phyloP scores from a whole-genome alignment of 2,888 invertebrate genomes.

The Ypsolopha sequella region DNA sequence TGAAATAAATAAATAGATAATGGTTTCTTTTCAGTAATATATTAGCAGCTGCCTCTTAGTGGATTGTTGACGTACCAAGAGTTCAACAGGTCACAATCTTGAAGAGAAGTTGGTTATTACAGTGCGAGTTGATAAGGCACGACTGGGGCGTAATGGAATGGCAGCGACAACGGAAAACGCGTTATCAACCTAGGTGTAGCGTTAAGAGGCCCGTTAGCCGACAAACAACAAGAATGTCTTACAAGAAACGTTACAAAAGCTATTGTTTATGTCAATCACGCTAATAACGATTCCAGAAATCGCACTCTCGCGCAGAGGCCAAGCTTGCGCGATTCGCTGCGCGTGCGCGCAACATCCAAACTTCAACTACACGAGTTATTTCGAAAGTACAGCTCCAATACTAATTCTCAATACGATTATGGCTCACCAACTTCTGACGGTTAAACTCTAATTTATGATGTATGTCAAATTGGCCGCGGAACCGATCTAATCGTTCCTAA shows the following conservation, averaged over 20 bases:
- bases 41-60: no score
- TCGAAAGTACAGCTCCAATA: conserved; percentile 22
- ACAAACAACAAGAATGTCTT: conserved; percentile 42
- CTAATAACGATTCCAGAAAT: conserved; percentile 68
- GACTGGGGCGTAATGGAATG: conserved; percentile 13
- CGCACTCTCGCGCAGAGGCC: conserved; percentile 27
- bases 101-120: no score
- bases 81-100: no score
- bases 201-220: conserved; percentile 41
- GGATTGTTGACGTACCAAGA: no score
- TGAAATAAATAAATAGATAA: no score
- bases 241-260: conserved; percentile 59
- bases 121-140: conserved; percentile 6
- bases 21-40: no score
- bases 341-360: conserved; percentile 50
- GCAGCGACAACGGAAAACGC: conserved; percentile 24
- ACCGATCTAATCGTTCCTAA: conserved; percentile 68
- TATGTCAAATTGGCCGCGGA: conserved; percentile 65
- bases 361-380: conserved; percentile 36
- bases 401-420: conserved; percentile 18
- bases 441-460: conserved; percentile 58
- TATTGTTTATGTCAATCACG: conserved; percentile 70
- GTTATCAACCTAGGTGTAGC: conserved; percentile 38
- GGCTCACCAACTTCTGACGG: conserved; percentile 43
- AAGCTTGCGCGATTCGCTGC: conserved; percentile 66